phyloP scores from a whole-genome alignment of 2,888 invertebrate species.

The Piscicola geometra region DNA sequence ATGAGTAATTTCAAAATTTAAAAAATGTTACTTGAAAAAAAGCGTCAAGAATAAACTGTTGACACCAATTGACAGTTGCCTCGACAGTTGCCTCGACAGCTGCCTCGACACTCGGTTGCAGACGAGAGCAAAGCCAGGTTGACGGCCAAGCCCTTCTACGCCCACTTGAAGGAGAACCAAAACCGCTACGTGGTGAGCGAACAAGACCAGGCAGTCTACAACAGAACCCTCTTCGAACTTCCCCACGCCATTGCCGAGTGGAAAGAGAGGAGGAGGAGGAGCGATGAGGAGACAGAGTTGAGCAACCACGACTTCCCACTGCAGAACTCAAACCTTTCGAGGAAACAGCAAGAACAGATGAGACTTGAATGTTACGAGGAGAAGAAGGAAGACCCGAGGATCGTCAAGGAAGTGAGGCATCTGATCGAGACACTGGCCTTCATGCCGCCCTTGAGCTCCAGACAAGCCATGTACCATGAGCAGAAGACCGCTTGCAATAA shows the following conservation, averaged over 20 bases:
- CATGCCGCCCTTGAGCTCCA: background rate
- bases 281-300: no score
- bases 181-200: background rate
- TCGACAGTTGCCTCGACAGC: no score
- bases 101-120: no score
- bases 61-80: no score
- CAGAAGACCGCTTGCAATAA: no score
- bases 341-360: no score
- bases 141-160: background rate
- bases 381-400: background rate
- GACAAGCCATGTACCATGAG: no score
- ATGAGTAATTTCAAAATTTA: no score
- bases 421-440: background rate
- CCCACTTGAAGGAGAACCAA: background rate
- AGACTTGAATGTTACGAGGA: background rate
- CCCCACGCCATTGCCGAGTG: background rate
- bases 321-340: background rate
- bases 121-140: constrained; percentile 28
- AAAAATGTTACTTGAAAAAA: no score
- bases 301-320: background rate
- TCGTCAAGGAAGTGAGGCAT: constrained; percentile 7
- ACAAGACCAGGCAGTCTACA: background rate
- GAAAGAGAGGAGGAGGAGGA: no score
- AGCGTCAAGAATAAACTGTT: no score
- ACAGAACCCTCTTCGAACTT: background rate